phyloP scores from a whole-genome alignment of 2,888 invertebrate species.

The Cotesia congregata region DNA sequence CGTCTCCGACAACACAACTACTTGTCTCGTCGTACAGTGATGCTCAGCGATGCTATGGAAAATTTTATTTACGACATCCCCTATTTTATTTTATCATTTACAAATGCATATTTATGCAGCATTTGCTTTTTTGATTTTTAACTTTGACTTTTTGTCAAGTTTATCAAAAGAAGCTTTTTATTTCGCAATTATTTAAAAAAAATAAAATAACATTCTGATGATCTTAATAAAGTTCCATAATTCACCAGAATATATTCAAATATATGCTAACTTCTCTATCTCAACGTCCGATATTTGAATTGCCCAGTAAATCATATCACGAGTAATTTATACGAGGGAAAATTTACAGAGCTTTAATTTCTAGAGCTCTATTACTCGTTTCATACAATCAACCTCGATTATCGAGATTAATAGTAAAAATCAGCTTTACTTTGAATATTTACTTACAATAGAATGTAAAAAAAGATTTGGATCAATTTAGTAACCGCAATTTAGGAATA shows the following conservation, averaged over 20 bases:
- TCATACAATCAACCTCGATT: constrained; percentile 6
- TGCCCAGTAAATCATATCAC: constrained; percentile 58
- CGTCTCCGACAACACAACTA: constrained; percentile 31
- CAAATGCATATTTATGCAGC: neutral
- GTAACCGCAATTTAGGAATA: constrained; percentile 31
- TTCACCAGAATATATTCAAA: constrained; percentile 63
- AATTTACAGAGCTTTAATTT: neutral
- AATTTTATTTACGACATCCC: neutral
- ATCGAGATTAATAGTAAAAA: constrained; percentile 20
- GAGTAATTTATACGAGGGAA: constrained; percentile 55
- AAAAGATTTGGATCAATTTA: constrained; percentile 5
- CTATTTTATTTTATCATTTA: neutral
- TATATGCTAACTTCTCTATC: constrained; percentile 61
- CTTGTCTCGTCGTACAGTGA: constrained; percentile 38
- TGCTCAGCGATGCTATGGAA: constrained; percentile 28
- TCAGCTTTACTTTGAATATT: neutral
- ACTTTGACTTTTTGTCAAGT: constrained; percentile 2
- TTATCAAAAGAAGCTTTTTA: neutral
- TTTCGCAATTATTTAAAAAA: constrained; percentile 42
- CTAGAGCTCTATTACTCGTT: constrained; percentile 48
- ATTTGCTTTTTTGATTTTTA: neutral
- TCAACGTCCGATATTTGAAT: constrained; percentile 57
- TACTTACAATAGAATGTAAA: neutral
- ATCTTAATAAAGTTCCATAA: constrained; percentile 61
- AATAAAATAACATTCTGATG: constrained; percentile 58